phyloP scores from a whole-genome alignment of 92 coral and sea anemone species.

The Bergia sp. region DNA sequence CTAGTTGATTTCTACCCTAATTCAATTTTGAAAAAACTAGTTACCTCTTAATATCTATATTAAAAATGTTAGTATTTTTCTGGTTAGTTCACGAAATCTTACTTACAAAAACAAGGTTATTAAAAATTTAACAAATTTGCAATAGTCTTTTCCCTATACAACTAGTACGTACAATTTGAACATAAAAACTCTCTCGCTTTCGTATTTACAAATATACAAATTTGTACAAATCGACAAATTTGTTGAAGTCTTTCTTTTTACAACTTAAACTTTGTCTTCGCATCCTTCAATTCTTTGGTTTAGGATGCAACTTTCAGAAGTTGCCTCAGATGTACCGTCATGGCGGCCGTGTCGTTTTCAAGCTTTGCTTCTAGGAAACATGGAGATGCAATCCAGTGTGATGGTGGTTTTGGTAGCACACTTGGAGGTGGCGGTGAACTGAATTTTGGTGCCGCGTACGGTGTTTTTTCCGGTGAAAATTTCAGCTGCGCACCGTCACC shows the following conservation, averaged over 20 bases:
- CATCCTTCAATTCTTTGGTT: constrained; percentile 33
- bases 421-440: constrained; percentile 94
- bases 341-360: constrained; percentile 78
- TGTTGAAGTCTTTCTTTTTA: constrained; percentile 69
- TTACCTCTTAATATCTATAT: not conserved
- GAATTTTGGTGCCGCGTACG: constrained; percentile 88
- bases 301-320: constrained; percentile 80
- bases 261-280: constrained; percentile 44
- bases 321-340: constrained; percentile 84
- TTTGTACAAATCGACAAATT: constrained; percentile 90
- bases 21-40: constrained; percentile 24
- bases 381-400: constrained; percentile 83
- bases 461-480: constrained; percentile 64
- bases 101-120: constrained; percentile 16
- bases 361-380: constrained; percentile 40
- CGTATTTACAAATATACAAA: constrained; percentile 95
- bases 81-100: constrained; percentile 12
- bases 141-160: constrained; percentile 28
- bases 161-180: constrained; percentile 48
- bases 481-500: constrained; percentile 45
- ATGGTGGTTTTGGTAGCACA: constrained; percentile 86
- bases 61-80: not conserved
- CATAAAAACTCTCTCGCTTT: constrained; percentile 52
- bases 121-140: constrained; percentile 43
- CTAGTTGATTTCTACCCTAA: not conserved